A percentile compares a stretch with the other conserved stretches of the same genome.
Conservation (phyloP, 2,797 vertebrate species). For the Cynopterus sphinx region DNA sequence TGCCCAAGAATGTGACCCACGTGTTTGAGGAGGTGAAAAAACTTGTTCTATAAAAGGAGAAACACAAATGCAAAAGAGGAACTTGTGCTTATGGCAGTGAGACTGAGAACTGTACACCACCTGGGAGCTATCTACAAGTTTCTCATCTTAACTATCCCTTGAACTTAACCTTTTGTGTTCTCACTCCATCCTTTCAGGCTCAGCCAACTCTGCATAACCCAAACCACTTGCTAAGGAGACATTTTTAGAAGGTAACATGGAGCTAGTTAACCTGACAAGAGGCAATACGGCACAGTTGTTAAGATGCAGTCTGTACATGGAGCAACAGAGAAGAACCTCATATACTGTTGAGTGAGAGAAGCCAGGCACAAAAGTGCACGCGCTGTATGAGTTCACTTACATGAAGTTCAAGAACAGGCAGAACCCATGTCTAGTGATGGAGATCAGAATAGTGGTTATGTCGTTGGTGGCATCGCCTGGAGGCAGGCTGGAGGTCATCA, state of each 20-base stretch:
- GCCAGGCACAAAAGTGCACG: background rate
- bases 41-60: background rate
- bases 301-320: background rate
- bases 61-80: background rate
- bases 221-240: background rate
- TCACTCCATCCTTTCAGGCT: background rate
- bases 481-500: background rate
- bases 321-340: background rate
- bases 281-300: background rate
- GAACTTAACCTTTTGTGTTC: background rate
- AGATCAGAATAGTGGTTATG: background rate
- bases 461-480: too few relatives aligned
- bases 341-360: background rate
- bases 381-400: background rate
- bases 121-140: background rate
- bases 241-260: background rate
- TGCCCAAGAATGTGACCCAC: background rate
- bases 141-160: background rate
- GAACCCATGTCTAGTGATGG: background rate
- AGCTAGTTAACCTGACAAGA: background rate
- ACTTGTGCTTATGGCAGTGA: background rate
- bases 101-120: background rate
- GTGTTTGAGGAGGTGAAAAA: background rate
- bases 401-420: background rate
- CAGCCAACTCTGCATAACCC: background rate